These are phyloP conservation scores for Bellardia pandia DNA, from an alignment of 2,888 invertebrate species.

Conservation along the genomic window DNA sequence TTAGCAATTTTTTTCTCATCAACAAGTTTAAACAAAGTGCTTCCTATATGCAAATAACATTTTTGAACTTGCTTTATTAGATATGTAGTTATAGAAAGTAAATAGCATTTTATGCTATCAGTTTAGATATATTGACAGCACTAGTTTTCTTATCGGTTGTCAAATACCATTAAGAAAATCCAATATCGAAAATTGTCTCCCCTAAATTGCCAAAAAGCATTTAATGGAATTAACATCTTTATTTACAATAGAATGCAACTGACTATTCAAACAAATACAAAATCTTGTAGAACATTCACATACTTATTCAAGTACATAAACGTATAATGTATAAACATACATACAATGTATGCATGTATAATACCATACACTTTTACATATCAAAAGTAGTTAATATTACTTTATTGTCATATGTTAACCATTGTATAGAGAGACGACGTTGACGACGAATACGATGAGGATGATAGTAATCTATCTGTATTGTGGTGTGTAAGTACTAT, in stretches of 20 bases:
- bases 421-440: not conserved
- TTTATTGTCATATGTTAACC: slow-evolving; percentile 59
- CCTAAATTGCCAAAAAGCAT: slow-evolving; percentile 59
- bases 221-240: slow-evolving; percentile 65
- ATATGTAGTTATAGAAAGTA: no score
- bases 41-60: no score
- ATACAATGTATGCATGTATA: not conserved
- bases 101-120: not conserved
- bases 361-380: not conserved
- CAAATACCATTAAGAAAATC: slow-evolving; percentile 55
- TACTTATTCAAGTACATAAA: not conserved
- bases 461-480: slow-evolving; percentile 43
- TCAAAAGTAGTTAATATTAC: slow-evolving; percentile 29
- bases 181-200: slow-evolving; percentile 59
- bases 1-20: no score
- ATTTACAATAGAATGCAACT: slow-evolving; percentile 49
- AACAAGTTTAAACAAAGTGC: no score
- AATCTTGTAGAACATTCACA: not conserved
- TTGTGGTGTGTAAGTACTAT: slow-evolving; percentile 1
- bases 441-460: not conserved
- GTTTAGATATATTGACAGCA: slow-evolving; percentile 35
- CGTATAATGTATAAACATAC: not conserved
- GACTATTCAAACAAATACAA: not conserved
- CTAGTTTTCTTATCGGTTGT: slow-evolving; percentile 47
- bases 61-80: no score